Conservation (phyloP, 37 sponge, comb jelly and placozoan genomes). For the Mnemiopsis leidyi region DNA sequence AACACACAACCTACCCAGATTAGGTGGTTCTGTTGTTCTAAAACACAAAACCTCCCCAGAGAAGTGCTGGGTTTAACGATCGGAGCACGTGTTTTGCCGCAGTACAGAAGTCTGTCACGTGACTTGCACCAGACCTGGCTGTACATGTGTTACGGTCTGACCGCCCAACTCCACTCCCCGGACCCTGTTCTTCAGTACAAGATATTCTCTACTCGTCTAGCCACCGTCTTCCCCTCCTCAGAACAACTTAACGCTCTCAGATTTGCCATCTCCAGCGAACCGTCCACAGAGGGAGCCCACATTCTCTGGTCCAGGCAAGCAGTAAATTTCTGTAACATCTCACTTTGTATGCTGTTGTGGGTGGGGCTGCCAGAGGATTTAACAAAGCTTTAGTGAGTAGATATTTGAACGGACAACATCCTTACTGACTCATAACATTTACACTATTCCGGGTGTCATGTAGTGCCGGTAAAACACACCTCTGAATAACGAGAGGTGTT, state of each 20-base stretch:
- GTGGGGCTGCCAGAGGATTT: too few relatives aligned
- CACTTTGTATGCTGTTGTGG: too few relatives aligned
- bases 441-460: too few relatives aligned
- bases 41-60: too few relatives aligned
- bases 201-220: constrained; percentile 7
- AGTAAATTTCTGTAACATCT: too few relatives aligned
- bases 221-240: not conserved
- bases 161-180: not conserved
- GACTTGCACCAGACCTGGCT: not conserved
- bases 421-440: too few relatives aligned
- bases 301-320: constrained; percentile 8
- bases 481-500: too few relatives aligned
- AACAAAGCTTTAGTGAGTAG: too few relatives aligned
- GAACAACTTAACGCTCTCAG: constrained; percentile 7
- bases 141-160: not conserved
- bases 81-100: not conserved
- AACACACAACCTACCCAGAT: too few relatives aligned
- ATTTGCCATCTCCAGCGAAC: not conserved
- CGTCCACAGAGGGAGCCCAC: not conserved
- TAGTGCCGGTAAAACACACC: too few relatives aligned
- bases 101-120: not conserved
- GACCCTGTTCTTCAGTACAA: constrained; percentile 19
- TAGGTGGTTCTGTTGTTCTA: not conserved
- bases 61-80: constrained; percentile 13
- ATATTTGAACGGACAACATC: too few relatives aligned